These are phyloP conservation scores for Cerceris rybyensis DNA, from an alignment of 2,888 invertebrate species.

Conservation along the genomic window DNA sequence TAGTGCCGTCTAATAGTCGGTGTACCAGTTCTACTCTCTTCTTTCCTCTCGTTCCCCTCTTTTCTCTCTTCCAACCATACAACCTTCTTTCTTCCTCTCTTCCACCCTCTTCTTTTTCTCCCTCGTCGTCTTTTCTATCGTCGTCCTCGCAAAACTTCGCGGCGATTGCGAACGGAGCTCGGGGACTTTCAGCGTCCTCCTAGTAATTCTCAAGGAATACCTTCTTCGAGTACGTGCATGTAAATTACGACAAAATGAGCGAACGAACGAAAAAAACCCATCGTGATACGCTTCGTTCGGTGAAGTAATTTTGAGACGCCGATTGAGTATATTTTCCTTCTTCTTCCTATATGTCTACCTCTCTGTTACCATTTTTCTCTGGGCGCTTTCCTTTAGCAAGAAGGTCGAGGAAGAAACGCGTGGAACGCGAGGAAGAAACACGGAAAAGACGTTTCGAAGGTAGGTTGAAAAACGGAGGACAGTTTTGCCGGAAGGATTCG, in stretches of 20 bases:
- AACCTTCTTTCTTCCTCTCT: constrained; percentile 29
- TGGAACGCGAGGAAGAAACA: constrained; percentile 5
- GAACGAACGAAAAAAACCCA: constrained; percentile 22
- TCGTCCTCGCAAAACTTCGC: constrained; percentile 53
- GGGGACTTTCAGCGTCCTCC: constrained; percentile 49
- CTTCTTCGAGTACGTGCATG: constrained; percentile 46
- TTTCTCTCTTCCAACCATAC: neutral
- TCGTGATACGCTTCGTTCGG: constrained; percentile 21
- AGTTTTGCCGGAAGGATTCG: constrained; percentile 10
- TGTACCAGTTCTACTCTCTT: constrained; percentile 26
- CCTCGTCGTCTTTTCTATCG: constrained; percentile 47
- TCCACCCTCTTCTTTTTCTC: constrained; percentile 35
- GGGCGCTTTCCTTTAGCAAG: neutral
- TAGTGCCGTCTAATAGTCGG: constrained; percentile 74
- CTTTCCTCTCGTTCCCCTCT: constrained; percentile 26
- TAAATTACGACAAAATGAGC: constrained; percentile 37
- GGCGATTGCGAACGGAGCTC: constrained; percentile 34
- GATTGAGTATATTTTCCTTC: constrained; percentile 24
- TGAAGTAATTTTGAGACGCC: constrained; percentile 30
- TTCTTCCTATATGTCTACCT: neutral
- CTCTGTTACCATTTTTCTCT: neutral
- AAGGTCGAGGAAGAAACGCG: neutral
- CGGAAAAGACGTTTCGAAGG: constrained; percentile 1
- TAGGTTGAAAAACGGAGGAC: constrained; percentile 24
- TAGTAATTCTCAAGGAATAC: constrained; percentile 57